A percentile compares a stretch with the other conserved stretches of the same genome.
These are phyloP conservation scores for Yoshiicerus persimilis DNA, from an alignment of 1,140 invertebrate species.

Conservation along the genomic window DNA sequence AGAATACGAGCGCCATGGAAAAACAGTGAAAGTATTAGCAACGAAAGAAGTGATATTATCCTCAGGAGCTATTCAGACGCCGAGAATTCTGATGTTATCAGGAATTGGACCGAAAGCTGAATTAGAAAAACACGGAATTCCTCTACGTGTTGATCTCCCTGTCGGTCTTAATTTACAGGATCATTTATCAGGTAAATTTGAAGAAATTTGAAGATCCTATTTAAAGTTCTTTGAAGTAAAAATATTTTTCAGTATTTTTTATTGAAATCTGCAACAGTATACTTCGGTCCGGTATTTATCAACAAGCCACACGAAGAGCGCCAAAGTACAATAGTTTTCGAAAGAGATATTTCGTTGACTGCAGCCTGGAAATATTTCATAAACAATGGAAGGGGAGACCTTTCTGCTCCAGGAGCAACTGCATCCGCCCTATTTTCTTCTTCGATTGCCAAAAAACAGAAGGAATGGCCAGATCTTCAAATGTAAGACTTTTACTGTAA, in stretches of 20 bases:
- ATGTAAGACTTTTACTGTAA: background rate
- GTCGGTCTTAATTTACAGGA: constrained; percentile 25
- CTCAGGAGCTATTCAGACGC: background rate
- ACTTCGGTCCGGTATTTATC: constrained; percentile 24
- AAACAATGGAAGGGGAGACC: constrained; percentile 34
- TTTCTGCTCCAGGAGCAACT: background rate
- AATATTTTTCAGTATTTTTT: background rate
- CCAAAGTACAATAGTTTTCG: background rate
- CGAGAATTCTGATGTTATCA: constrained; percentile 27
- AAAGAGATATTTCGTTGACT: background rate
- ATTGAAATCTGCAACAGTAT: background rate
- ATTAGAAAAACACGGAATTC: constrained; percentile 32
- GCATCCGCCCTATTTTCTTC: constrained; percentile 3
- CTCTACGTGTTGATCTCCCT: background rate
- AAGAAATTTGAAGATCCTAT: too few species aligned
- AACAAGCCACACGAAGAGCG: background rate
- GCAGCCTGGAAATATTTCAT: constrained; percentile 45
- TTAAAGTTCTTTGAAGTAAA: background rate
- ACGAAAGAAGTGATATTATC: background rate
- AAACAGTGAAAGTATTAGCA: background rate
- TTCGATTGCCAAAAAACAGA: background rate
- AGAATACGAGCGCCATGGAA: background rate
- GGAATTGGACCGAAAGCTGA: background rate
- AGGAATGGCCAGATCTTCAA: constrained; percentile 29
- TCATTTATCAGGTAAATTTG: background rate